Evolutionary conservation across 2,797 vertebrate genomes (phyloP).

Genomic region (Chiroxiphia lanceolata): DNA sequence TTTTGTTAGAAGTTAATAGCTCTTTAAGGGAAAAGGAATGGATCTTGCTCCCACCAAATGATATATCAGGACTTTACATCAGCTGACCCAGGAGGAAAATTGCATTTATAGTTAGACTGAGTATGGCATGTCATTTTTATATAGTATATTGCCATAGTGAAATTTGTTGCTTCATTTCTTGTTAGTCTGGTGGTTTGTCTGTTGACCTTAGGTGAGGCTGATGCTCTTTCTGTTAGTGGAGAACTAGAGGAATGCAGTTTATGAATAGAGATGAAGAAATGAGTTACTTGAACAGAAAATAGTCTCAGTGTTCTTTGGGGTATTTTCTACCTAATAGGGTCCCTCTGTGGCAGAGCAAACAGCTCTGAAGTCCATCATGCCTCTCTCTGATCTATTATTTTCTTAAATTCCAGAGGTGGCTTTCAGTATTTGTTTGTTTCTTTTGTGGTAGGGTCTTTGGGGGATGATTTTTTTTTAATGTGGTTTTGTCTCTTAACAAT

Average conservation of each 20-base stretch:
- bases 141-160: background rate
- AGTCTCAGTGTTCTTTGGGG: background rate
- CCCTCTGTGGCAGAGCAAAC: background rate
- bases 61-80: background rate
- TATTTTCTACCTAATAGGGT: background rate
- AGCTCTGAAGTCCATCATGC: background rate
- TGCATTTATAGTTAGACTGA: background rate
- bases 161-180: background rate
- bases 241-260: background rate
- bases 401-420: background rate
- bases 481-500: background rate
- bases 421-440: background rate
- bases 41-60: background rate
- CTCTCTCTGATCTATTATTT: background rate
- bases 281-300: background rate
- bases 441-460: background rate
- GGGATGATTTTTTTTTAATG: background rate
- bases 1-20: background rate
- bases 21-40: slow-evolving; percentile 2
- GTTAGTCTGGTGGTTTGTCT: background rate
- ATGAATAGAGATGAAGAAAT: background rate
- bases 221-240: background rate
- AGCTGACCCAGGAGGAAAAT: background rate
- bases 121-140: background rate
- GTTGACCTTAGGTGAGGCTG: background rate